Percentiles rank a stretch among this genome's conserved stretches.
Evolutionary conservation across 2,797 vertebrate genomes (phyloP).

Genomic region (Scolopax rusticola): DNA sequence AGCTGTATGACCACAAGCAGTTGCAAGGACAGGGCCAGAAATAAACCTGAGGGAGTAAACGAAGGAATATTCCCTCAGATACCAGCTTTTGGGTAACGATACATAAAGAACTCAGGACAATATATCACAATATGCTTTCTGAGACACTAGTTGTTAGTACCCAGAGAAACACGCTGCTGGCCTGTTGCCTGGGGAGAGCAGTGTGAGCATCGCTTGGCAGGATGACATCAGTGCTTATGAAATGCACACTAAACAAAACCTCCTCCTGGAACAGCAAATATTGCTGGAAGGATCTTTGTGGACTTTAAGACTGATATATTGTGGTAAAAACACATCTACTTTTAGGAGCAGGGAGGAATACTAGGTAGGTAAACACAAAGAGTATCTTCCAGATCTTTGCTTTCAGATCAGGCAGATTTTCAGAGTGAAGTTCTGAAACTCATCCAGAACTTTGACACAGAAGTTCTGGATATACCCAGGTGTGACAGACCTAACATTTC

Average conservation of each 20-base stretch:
- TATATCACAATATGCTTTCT: neutral
- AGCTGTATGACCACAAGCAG: neutral
- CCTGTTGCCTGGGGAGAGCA: neutral
- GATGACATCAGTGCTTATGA: neutral
- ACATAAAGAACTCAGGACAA: neutral
- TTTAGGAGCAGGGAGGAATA: neutral
- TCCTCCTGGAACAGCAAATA: neutral
- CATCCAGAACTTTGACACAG: no score
- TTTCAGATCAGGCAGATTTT: neutral
- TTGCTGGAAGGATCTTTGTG: neutral
- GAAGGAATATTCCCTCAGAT: neutral
- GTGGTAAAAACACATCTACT: neutral
- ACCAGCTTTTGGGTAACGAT: neutral
- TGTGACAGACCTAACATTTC: neutral
- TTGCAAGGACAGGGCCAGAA: neutral
- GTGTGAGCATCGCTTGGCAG: neutral
- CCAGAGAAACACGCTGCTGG: neutral
- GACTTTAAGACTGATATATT: neutral
- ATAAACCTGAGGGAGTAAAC: neutral
- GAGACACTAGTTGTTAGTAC: neutral
- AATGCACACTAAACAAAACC: neutral
- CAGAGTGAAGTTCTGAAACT: neutral
- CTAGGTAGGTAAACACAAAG: neutral
- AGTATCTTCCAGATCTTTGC: neutral
- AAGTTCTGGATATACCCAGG: neutral